Evolutionary conservation across 2,113 vertebrate genomes (phyloP).

Genomic region (Oryzias woworae): DNA sequence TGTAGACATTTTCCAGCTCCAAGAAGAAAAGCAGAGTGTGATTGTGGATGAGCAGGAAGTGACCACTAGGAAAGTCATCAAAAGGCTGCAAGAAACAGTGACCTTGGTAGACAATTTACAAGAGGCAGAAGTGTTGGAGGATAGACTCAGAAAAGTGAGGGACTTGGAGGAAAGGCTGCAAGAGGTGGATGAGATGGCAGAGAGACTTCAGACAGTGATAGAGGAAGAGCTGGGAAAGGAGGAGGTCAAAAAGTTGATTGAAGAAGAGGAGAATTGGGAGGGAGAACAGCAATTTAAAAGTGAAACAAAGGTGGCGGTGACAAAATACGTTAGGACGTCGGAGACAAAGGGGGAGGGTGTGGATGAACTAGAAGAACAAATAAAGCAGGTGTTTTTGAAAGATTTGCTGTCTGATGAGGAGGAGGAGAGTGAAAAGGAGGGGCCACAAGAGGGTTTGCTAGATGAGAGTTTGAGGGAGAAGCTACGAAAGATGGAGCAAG

Average conservation of each 20-base stretch:
- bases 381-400: conserved; percentile 66
- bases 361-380: conserved; percentile 64
- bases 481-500: conserved; percentile 42
- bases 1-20: conserved; percentile 20
- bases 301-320: conserved; percentile 21
- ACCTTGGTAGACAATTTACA: conserved; percentile 37
- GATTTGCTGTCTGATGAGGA: conserved; percentile 55
- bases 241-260: conserved; percentile 42
- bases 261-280: conserved; percentile 26
- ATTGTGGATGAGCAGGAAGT: conserved; percentile 16
- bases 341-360: conserved; percentile 24
- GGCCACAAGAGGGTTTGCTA: background rate
- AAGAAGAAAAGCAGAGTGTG: conserved; percentile 23
- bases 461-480: conserved; percentile 44
- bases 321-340: conserved; percentile 15
- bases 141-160: conserved; percentile 56
- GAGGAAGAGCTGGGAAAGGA: conserved; percentile 61
- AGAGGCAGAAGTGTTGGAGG: conserved; percentile 49
- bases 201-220: conserved; percentile 47
- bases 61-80: conserved; percentile 26
- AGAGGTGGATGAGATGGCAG: conserved; percentile 52
- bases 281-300: background rate
- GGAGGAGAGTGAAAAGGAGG: conserved; percentile 16
- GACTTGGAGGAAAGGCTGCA: conserved; percentile 62
- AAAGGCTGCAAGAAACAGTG: conserved; percentile 35